Percentiles rank a stretch among this genome's conserved stretches.
These are phyloP conservation scores for Cyanocitta stelleri DNA, from an alignment of 2,113 vertebrate genomes.

Conservation along the genomic window DNA sequence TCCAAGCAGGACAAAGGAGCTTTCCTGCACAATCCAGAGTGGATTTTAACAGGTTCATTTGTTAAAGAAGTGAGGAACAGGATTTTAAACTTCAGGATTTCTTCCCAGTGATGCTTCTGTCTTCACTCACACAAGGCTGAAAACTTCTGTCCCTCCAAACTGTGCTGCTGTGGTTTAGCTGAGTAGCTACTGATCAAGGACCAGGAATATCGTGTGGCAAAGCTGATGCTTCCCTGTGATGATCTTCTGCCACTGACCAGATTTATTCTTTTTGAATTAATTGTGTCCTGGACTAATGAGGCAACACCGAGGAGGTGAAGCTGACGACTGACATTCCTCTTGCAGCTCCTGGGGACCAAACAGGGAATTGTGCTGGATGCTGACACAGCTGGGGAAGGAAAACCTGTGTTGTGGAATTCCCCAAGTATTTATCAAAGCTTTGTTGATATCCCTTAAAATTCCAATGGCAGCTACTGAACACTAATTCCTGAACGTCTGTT, in stretches of 20 bases:
- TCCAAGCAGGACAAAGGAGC: neutral
- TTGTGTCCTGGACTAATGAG: neutral
- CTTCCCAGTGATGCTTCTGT: neutral
- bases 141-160: neutral
- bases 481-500: neutral
- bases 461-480: neutral
- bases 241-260: neutral
- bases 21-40: neutral
- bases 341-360: neutral
- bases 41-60: neutral
- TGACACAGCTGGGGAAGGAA: neutral
- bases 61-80: neutral
- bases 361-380: neutral
- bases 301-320: accelerated
- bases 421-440: neutral
- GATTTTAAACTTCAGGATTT: neutral
- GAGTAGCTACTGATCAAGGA: neutral
- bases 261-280: neutral
- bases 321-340: neutral
- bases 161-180: neutral
- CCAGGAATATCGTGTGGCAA: neutral
- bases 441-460: neutral
- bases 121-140: accelerated
- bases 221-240: neutral
- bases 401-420: accelerated